These are phyloP conservation scores for Hypotaenidia okinawae DNA, from an alignment of 2,797 vertebrate genomes.

Conservation along the genomic window DNA sequence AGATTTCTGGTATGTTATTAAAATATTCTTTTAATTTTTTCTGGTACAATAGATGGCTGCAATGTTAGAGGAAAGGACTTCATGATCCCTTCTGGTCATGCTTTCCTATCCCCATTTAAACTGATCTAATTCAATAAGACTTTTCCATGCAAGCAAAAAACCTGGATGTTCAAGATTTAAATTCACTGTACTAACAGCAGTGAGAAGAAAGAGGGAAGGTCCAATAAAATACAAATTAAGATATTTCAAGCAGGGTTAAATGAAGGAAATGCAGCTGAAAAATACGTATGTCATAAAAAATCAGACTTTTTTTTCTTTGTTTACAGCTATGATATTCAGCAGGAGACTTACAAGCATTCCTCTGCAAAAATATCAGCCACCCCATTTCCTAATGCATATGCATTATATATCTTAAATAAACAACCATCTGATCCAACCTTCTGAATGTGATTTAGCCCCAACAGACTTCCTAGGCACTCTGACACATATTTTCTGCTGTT, in stretches of 20 bases:
- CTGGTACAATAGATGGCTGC: neutral
- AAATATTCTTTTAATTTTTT: neutral
- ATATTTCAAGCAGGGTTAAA: neutral
- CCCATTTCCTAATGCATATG: constrained; percentile 48
- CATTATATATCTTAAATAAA: constrained; percentile 70
- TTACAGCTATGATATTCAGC: constrained; percentile 34
- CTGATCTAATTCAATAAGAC: neutral
- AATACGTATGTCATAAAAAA: neutral
- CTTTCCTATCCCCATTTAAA: neutral
- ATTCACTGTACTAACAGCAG: neutral
- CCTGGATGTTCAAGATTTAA: neutral
- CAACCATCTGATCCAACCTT: constrained; percentile 53
- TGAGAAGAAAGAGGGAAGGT: neutral
- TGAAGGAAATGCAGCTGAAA: neutral
- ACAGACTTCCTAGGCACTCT: constrained; percentile 33
- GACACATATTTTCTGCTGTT: constrained; percentile 42
- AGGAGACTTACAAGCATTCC: constrained; percentile 18
- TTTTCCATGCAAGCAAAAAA: neutral
- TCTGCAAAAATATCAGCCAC: constrained; percentile 36
- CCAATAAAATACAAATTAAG: neutral
- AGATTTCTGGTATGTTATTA: neutral
- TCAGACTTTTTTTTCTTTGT: neutral
- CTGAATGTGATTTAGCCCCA: constrained; percentile 57
- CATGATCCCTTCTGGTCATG: neutral
- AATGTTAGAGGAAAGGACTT: neutral